These are phyloP conservation scores for Rhodinocichla rosea DNA, from an alignment of 2,113 vertebrate species.

Conservation along the genomic window DNA sequence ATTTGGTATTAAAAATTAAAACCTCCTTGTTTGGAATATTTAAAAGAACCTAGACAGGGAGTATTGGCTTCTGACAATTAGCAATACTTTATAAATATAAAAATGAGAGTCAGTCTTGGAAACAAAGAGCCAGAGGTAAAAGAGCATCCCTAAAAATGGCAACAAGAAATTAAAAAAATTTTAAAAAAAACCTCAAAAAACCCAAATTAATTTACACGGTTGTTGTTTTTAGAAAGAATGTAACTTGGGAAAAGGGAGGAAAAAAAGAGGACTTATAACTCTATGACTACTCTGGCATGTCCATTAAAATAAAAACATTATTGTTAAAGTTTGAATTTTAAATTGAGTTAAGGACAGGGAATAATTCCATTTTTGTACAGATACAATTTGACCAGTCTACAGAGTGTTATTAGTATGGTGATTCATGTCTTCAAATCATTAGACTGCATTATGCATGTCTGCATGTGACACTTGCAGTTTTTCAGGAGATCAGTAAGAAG, in stretches of 20 bases:
- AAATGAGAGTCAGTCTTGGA: not conserved
- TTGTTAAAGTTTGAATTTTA: not conserved
- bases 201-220: not conserved
- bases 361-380: not conserved
- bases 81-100: not conserved
- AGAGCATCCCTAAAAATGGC: not conserved
- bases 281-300: not conserved
- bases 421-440: not conserved
- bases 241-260: not conserved
- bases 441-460: not conserved
- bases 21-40: not conserved
- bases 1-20: not conserved
- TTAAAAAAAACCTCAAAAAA: not conserved
- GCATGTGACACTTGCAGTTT: rapidly evolving
- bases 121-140: not conserved
- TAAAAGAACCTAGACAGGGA: not conserved
- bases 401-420: not conserved
- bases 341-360: not conserved
- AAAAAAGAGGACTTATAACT: not conserved
- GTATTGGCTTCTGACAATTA: not conserved
- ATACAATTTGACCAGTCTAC: not conserved
- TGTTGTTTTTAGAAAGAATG: not conserved
- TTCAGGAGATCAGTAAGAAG: not conserved
- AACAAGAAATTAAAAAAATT: not conserved
- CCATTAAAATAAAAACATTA: not conserved